These are phyloP conservation scores for Menidia beryllina DNA, from an alignment of 2,113 vertebrate species.

Conservation along the genomic window DNA sequence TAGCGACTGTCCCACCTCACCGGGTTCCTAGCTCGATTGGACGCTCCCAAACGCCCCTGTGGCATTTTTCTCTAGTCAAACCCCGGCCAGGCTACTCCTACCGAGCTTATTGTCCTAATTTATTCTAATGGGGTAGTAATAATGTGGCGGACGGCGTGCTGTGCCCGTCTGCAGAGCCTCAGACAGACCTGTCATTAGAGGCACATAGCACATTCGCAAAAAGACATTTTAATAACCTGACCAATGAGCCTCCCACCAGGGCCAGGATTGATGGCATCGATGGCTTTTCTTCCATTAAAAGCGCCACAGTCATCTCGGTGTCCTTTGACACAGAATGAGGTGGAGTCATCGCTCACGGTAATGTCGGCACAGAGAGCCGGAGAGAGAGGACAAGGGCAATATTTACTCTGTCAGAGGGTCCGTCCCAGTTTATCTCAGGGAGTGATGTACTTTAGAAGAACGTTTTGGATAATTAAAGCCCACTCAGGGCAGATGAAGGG, in stretches of 20 bases:
- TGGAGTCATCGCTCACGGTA: not conserved
- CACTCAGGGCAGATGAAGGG: not conserved
- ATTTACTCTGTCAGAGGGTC: not conserved
- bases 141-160: slow-evolving; percentile 58
- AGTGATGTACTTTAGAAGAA: not conserved
- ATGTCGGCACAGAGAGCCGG: not conserved
- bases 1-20: slow-evolving; percentile 43
- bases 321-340: slow-evolving; percentile 12
- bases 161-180: slow-evolving; percentile 59
- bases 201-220: slow-evolving; percentile 33
- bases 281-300: slow-evolving; percentile 17
- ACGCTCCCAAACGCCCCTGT: slow-evolving; percentile 36
- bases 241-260: slow-evolving; percentile 42
- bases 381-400: not conserved
- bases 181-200: slow-evolving; percentile 67
- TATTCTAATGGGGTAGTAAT: slow-evolving; percentile 74
- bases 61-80: slow-evolving; percentile 43
- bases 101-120: slow-evolving; percentile 62
- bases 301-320: not conserved
- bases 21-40: slow-evolving; percentile 36
- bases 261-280: slow-evolving; percentile 15
- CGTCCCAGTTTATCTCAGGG: not conserved
- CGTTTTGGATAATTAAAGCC: not conserved
- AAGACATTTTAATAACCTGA: slow-evolving; percentile 64
- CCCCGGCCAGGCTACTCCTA: slow-evolving; percentile 37